Conservation (phyloP, 2,888 invertebrate genomes). For the Erynnis tages region DNA sequence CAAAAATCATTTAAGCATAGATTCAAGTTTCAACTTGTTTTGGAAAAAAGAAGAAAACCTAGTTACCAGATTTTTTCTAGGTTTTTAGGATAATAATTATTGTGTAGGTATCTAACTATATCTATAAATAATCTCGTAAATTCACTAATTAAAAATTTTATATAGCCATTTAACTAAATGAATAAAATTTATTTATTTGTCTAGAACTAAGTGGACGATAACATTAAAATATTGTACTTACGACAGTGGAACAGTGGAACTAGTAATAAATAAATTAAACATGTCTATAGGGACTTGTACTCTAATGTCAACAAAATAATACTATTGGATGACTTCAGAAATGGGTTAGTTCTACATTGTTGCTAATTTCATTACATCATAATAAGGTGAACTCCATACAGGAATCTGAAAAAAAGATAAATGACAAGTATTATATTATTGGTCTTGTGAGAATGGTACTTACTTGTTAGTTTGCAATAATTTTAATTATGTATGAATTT, state of each 20-base stretch:
- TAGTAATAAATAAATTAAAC: conserved; percentile 7
- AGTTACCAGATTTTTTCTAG: too few relatives aligned
- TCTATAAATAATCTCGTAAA: background rate
- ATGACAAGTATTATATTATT: background rate
- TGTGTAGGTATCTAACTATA: background rate
- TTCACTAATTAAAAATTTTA: background rate
- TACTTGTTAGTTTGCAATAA: too few relatives aligned
- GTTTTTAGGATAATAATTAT: background rate
- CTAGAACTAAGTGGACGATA: background rate
- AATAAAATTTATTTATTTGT: background rate
- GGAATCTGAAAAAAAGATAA: conserved; percentile 35
- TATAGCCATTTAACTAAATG: too few relatives aligned
- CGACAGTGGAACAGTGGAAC: conserved; percentile 3
- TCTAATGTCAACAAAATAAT: conserved; percentile 31
- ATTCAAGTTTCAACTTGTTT: too few relatives aligned
- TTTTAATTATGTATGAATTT: too few relatives aligned
- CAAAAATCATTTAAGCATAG: background rate
- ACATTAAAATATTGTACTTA: background rate
- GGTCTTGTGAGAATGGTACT: background rate
- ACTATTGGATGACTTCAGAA: conserved; percentile 28
- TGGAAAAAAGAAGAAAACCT: too few relatives aligned
- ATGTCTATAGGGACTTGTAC: background rate
- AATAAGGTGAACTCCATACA: background rate
- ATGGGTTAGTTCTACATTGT: conserved; percentile 37
- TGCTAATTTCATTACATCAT: conserved; percentile 32